phyloP scores from a whole-genome alignment of 2,113 vertebrate species.

The Pionites leucogaster region DNA sequence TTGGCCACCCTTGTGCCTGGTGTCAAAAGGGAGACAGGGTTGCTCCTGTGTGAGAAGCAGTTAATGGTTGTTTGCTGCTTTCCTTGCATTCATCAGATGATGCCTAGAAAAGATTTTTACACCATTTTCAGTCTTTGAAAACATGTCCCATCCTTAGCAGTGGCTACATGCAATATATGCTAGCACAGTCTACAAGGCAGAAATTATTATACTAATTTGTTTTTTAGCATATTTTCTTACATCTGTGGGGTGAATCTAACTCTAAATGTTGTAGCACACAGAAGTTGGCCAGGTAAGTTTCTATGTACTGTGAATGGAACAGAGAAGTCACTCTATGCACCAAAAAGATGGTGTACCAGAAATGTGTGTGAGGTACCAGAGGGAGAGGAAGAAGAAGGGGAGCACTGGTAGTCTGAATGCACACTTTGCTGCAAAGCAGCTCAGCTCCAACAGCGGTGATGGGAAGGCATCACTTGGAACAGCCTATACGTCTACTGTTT shows the following conservation, averaged over 20 bases:
- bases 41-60: background rate
- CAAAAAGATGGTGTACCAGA: background rate
- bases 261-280: background rate
- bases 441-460: background rate
- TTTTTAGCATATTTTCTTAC: background rate
- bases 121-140: background rate
- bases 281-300: background rate
- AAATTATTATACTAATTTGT: background rate
- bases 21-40: background rate
- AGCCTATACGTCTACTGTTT: background rate
- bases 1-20: background rate
- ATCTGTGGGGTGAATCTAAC: background rate
- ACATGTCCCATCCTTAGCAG: background rate
- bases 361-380: background rate
- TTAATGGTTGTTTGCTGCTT: background rate
- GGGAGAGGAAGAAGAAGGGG: background rate
- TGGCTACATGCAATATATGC: background rate
- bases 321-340: background rate
- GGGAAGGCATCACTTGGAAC: background rate
- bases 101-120: background rate
- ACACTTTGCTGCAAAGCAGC: background rate
- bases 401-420: accelerated
- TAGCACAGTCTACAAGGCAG: background rate
- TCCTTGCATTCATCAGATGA: background rate
- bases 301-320: background rate